Conservation (phyloP, 2,797 vertebrate genomes). For the Tachyglossus aculeatus region DNA sequence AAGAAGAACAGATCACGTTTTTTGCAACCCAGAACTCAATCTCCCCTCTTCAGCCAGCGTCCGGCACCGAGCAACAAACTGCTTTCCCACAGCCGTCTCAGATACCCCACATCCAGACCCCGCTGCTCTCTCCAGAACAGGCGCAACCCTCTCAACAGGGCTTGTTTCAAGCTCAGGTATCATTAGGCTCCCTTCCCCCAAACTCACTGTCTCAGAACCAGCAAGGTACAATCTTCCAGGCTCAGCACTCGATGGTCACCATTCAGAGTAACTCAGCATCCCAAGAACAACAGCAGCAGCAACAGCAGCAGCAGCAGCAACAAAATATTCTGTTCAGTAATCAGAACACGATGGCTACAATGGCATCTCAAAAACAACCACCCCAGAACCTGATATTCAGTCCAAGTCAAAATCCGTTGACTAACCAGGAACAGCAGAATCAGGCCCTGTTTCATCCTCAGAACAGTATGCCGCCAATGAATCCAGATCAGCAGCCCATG, state of each 20-base stretch:
- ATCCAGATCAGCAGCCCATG: constrained; percentile 91
- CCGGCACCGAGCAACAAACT: constrained; percentile 82
- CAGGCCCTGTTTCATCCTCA: constrained; percentile 88
- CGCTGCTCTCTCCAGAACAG: constrained; percentile 79
- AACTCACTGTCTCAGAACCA: constrained; percentile 74
- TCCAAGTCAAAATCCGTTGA: constrained; percentile 82
- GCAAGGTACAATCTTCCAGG: constrained; percentile 77
- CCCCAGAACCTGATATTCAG: constrained; percentile 83
- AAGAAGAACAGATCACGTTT: constrained; percentile 82
- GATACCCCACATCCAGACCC: constrained; percentile 87
- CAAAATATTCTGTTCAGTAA: constrained; percentile 88
- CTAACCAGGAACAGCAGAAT: constrained; percentile 86
- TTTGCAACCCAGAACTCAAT: constrained; percentile 83
- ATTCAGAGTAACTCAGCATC: constrained; percentile 74
- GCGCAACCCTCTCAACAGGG: constrained; percentile 73
- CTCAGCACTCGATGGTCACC: constrained; percentile 76
- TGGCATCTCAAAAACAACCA: constrained; percentile 77
- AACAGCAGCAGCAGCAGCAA: constrained; percentile 80
- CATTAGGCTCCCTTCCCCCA: constrained; percentile 71
- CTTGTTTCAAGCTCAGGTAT: constrained; percentile 76
- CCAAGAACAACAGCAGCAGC: constrained; percentile 82
- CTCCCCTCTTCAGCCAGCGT: constrained; percentile 83
- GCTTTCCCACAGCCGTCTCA: constrained; percentile 89
- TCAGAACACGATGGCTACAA: constrained; percentile 77
- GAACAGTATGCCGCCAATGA: constrained; percentile 80